phyloP scores from a whole-genome alignment of 1,140 invertebrate species.

The Pogonus chalceus region DNA sequence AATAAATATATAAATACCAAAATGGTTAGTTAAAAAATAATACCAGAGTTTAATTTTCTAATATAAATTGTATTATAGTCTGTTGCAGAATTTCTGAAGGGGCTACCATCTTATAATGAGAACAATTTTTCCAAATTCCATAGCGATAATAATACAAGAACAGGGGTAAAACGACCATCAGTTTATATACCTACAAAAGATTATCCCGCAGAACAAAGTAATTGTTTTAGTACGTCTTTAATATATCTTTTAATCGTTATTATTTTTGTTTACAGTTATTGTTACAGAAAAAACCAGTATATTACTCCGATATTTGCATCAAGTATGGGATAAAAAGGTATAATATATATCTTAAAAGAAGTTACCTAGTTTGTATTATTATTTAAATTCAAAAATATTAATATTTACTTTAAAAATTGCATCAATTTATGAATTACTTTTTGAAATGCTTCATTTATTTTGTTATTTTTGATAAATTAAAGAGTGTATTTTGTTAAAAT shows the following conservation, averaged over 20 bases:
- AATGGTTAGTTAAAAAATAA: background rate
- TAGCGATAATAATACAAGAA: constrained; percentile 72
- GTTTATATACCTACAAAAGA: constrained; percentile 86
- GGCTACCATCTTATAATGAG: constrained; percentile 80
- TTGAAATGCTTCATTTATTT: too few relatives aligned
- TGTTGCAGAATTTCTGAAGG: constrained; percentile 81
- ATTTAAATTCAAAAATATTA: background rate
- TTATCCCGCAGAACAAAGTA: constrained; percentile 80
- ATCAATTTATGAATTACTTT: too few relatives aligned
- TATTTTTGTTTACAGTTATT: constrained; percentile 60
- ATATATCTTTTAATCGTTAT: constrained; percentile 11
- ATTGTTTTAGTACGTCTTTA: constrained; percentile 21
- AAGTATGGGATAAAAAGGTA: constrained; percentile 90
- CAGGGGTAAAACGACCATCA: constrained; percentile 73
- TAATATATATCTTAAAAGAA: background rate
- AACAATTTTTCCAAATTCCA: constrained; percentile 85
- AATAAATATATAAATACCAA: background rate
- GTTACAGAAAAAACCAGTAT: constrained; percentile 93
- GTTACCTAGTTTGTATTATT: background rate
- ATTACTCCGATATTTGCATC: constrained; percentile 81
- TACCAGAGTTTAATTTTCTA: background rate
- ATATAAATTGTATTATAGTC: constrained; percentile 39
- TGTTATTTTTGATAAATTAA: too few relatives aligned
- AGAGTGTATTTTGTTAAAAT: too few relatives aligned
- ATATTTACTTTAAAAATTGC: too few relatives aligned